phyloP scores from a whole-genome alignment of 2,888 invertebrate species.

The Thyatira batis region DNA sequence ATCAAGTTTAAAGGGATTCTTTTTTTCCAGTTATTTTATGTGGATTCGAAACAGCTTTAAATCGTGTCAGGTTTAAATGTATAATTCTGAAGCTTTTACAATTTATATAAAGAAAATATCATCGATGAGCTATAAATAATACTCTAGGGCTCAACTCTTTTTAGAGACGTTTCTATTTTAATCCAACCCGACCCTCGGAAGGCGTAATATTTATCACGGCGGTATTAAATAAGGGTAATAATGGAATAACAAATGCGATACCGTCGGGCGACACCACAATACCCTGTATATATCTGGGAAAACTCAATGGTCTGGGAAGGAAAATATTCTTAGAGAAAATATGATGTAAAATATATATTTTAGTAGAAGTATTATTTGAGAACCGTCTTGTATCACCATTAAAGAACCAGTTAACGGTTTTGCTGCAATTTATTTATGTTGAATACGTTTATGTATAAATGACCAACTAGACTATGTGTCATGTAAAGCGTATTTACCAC shows the following conservation, averaged over 20 bases:
- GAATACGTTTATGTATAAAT: no score
- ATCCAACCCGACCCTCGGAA: slow-evolving; percentile 43
- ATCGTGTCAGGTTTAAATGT: background rate
- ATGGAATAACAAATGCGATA: slow-evolving; percentile 67
- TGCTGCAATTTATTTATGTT: no score
- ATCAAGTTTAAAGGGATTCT: background rate
- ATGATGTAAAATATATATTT: no score
- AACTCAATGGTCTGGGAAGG: background rate
- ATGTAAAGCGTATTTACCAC: no score
- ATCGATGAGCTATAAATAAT: slow-evolving; percentile 23
- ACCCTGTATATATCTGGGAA: slow-evolving; percentile 24
- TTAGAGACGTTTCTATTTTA: slow-evolving; percentile 48
- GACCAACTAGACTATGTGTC: no score
- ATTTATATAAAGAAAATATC: background rate
- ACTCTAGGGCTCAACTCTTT: slow-evolving; percentile 54
- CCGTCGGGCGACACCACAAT: slow-evolving; percentile 50
- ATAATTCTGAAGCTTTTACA: background rate
- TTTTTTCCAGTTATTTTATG: background rate
- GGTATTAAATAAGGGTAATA: slow-evolving; percentile 72
- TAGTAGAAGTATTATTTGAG: no score
- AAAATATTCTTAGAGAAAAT: background rate
- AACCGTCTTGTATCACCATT: no score
- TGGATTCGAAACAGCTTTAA: background rate
- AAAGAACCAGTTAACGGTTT: no score
- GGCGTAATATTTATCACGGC: slow-evolving; percentile 60